A percentile compares a stretch with the other conserved stretches of the same genome.
Conservation (phyloP, 2,888 invertebrate genomes). For the Drepana falcataria region DNA sequence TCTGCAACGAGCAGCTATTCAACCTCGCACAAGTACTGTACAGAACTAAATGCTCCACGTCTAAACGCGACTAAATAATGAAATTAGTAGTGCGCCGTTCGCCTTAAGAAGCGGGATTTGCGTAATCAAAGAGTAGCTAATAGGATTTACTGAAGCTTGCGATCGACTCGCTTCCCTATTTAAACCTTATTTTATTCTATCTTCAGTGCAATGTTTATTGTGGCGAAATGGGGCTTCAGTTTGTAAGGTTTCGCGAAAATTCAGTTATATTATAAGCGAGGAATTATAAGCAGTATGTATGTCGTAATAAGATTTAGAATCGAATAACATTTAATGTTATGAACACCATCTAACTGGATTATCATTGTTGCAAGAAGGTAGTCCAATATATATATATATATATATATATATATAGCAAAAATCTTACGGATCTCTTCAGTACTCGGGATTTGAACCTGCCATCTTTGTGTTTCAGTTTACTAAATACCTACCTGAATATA, state of each 20-base stretch:
- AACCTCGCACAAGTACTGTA: not conserved
- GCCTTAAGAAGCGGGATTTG: slow-evolving; percentile 61
- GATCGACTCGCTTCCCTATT: slow-evolving; percentile 21
- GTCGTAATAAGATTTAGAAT: too few relatives aligned
- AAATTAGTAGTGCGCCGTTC: slow-evolving; percentile 46
- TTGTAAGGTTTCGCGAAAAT: slow-evolving; percentile 2
- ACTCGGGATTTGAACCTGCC: too few relatives aligned
- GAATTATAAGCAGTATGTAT: too few relatives aligned
- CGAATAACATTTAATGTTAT: too few relatives aligned
- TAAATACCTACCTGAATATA: too few relatives aligned
- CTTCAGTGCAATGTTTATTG: not conserved
- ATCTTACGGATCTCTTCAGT: too few relatives aligned
- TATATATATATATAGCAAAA: too few relatives aligned
- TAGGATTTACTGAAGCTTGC: slow-evolving; percentile 29
- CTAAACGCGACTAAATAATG: slow-evolving; percentile 38
- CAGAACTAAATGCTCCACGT: slow-evolving; percentile 17
- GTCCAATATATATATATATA: too few relatives aligned
- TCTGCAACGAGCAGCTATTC: not conserved
- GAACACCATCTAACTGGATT: too few relatives aligned
- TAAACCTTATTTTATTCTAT: slow-evolving; percentile 7
- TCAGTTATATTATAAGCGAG: not conserved
- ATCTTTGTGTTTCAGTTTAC: too few relatives aligned
- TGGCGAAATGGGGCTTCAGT: not conserved
- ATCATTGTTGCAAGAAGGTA: too few relatives aligned
- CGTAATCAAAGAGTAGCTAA: slow-evolving; percentile 66